phyloP scores from a whole-genome alignment of 2,797 vertebrate species.

The Rhyacichthys aspro region DNA sequence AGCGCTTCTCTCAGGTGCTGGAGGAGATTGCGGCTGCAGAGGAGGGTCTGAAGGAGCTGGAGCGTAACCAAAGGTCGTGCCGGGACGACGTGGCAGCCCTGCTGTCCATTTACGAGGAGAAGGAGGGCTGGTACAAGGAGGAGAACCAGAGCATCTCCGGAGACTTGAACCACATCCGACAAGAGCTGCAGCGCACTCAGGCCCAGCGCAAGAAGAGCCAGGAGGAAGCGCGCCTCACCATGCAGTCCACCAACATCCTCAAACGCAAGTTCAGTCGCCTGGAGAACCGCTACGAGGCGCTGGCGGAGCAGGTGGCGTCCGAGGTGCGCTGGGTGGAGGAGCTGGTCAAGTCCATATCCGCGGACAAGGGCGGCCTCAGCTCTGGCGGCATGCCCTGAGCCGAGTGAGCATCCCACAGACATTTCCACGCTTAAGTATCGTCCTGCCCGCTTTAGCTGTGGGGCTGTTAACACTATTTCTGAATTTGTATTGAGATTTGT shows the following conservation, averaged over 20 bases:
- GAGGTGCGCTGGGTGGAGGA: conserved; percentile 96
- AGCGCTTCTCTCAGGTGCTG: conserved; percentile 96
- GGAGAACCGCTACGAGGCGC: conserved; percentile 90
- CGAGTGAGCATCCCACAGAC: background rate
- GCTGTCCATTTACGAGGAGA: conserved; percentile 93
- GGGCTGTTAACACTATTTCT: background rate
- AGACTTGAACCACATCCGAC: conserved; percentile 88
- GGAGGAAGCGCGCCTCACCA: conserved; percentile 85
- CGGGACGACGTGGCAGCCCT: conserved; percentile 91
- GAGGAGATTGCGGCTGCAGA: conserved; percentile 92
- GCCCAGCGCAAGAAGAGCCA: conserved; percentile 88
- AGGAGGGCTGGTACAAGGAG: conserved; percentile 95
- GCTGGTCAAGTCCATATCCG: conserved; percentile 86
- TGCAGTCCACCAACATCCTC: conserved; percentile 87
- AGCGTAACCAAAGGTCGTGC: conserved; percentile 89
- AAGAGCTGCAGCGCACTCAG: conserved; percentile 90
- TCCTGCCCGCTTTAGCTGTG: conserved; percentile 24
- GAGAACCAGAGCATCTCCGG: conserved; percentile 91
- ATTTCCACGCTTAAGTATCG: conserved; percentile 28
- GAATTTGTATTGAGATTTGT: conserved; percentile 6
- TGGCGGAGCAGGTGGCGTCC: conserved; percentile 91
- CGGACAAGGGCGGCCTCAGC: conserved; percentile 78
- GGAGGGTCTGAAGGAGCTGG: conserved; percentile 89
- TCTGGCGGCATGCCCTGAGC: conserved; percentile 81
- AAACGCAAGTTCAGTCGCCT: conserved; percentile 90